Evolutionary conservation across 2,888 invertebrate species (phyloP), one percentile per base, ranked within the genome.

Genomic region (Zootermopsis nevadensis): DNA sequence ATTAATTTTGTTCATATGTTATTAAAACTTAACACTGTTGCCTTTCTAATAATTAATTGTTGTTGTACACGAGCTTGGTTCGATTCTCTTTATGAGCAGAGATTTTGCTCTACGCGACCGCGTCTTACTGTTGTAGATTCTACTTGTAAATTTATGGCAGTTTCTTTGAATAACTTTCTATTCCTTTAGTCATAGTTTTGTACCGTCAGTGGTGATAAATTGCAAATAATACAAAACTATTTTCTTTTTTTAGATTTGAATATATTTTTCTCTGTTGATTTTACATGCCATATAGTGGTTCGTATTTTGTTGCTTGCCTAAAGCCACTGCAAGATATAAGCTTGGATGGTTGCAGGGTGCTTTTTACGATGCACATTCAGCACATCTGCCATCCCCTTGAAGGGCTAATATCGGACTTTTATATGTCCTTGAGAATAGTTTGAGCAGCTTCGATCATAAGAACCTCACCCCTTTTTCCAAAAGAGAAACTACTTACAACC

Each of bases 191-290:
- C 2, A 2, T 27, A 15, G 4, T 27, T 60, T 69, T 69, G 7
- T 69, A 15, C 31, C 69, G 10, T 69, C 15, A 69, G 31, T 69
- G 31, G 33, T 69, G 31, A 69, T 69, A 69, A 69, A 77, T 77
- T 48, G 30, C 77, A 30, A 77, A 55, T 77, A 77, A 48, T 77
- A 77, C 30, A 55, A 77, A 77, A 77, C 53, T 77, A 55, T 31
- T 77, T 69, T 3, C 22, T 66, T 27, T 33, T 4, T 10, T 33
- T 22, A 0, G 69, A 22, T 69, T 0, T 60, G 60, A 15, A n/a
- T 27, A 60, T 12, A 69, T 60, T 60, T 60, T 60, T n/a, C 27
- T 1, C n/a, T 60, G 7, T 60, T 60, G 27, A 33, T 69, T 69
- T 69, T 69, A 4, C 27, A 8, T 33, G 1, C 22, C 33, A 33